These are phyloP conservation scores for Florisuga fusca DNA, from an alignment of 2,797 vertebrate genomes.

Conservation along the genomic window DNA sequence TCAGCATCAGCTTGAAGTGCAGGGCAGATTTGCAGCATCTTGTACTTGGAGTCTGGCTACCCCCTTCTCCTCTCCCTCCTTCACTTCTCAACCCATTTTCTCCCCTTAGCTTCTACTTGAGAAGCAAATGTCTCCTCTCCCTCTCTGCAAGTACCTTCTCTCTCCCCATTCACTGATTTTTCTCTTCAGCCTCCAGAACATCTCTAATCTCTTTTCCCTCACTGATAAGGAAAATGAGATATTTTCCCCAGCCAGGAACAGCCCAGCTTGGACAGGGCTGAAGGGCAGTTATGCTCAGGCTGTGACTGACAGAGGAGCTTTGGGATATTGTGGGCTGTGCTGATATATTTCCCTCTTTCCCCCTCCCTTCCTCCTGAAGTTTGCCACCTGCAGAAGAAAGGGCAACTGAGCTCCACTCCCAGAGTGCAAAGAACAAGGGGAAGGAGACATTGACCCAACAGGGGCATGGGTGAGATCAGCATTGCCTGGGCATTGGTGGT, in stretches of 20 bases:
- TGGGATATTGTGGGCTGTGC: not conserved
- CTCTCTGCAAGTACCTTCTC: not conserved
- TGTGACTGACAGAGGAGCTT: not conserved
- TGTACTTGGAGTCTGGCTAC: not conserved
- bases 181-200: not conserved
- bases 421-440: not conserved
- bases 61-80: not conserved
- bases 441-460: not conserved
- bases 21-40: not conserved
- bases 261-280: not conserved
- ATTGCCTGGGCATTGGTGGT: not conserved
- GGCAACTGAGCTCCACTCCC: fast-evolving
- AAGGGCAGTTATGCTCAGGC: not conserved
- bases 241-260: not conserved
- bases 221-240: conserved; percentile 41
- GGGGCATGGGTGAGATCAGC: not conserved
- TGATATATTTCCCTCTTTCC: not conserved
- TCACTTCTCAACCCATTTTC: not conserved
- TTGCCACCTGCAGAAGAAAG: not conserved
- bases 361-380: not conserved
- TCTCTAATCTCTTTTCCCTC: not conserved
- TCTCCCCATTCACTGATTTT: not conserved
- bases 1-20: not conserved
- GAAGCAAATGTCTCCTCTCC: not conserved
- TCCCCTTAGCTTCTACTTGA: not conserved